phyloP scores from a whole-genome alignment of 2,113 vertebrate genomes.

The Oncorhynchus tshawytscha region DNA sequence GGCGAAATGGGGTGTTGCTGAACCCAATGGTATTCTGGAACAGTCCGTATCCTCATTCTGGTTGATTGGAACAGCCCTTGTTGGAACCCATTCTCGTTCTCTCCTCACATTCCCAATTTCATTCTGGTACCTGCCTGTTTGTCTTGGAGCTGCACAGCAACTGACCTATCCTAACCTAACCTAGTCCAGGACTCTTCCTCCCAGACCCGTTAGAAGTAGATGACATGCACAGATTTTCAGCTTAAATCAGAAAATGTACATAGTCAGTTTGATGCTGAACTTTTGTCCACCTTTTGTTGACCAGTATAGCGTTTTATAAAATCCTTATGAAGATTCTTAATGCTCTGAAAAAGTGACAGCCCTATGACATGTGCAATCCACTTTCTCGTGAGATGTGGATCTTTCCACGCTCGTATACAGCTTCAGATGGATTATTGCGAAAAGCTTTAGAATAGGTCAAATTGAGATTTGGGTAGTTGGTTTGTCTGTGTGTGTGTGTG shows the following conservation, averaged over 20 bases:
- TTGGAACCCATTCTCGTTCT: no score
- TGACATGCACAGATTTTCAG: background rate
- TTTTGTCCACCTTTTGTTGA: background rate
- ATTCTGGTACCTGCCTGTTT: background rate
- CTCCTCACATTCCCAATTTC: no score
- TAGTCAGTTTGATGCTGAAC: background rate
- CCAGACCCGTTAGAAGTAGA: background rate
- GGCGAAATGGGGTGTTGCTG: background rate
- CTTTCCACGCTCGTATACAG: background rate
- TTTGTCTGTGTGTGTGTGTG: background rate
- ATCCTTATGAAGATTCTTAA: background rate
- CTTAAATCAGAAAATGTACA: background rate
- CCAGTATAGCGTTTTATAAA: background rate
- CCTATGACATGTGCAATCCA: background rate
- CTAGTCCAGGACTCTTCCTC: background rate
- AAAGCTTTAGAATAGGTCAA: background rate
- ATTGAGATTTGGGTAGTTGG: background rate
- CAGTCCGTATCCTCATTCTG: no score
- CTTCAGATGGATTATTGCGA: background rate
- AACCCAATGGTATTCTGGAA: background rate
- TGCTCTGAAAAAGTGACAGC: no score
- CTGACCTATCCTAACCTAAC: background rate
- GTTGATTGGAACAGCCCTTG: no score
- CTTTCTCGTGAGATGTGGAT: background rate
- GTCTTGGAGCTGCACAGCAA: background rate